Percentiles rank a stretch among this genome's conserved stretches.
Conservation (phyloP, 2,113 vertebrate species). For the Lipotes vexillifer region DNA sequence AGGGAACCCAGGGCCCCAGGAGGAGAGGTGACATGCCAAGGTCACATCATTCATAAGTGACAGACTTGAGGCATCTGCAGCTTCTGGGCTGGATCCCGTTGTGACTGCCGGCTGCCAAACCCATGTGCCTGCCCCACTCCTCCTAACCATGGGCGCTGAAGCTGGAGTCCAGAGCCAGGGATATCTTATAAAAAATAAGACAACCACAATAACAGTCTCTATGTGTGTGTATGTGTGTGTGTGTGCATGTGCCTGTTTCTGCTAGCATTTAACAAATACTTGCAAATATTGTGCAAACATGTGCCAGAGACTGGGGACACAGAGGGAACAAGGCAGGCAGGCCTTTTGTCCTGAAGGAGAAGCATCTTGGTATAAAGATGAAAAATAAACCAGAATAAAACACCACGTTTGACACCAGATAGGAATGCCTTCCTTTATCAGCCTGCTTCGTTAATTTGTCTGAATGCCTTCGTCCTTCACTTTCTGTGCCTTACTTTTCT, state of each 20-base stretch:
- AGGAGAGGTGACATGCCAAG: not conserved
- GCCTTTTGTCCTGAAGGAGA: not conserved
- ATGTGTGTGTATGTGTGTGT: fast-evolving
- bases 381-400: not conserved
- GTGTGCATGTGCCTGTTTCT: not conserved
- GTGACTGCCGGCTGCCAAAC: not conserved
- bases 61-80: not conserved
- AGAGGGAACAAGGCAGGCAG: fast-evolving
- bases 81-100: not conserved
- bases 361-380: not conserved
- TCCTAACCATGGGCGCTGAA: not conserved
- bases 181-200: not conserved
- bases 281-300: not conserved
- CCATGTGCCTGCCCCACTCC: not conserved
- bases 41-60: not conserved
- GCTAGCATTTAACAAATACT: not conserved
- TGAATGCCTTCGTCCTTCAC: not conserved
- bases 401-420: not conserved
- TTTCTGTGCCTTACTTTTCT: not conserved
- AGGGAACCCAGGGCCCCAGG: not conserved
- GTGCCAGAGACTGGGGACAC: not conserved
- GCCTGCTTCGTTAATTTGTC: not conserved
- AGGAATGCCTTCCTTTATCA: fast-evolving
- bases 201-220: not conserved
- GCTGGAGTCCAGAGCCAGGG: not conserved